Evolutionary conservation across 2,888 invertebrate species (phyloP).

Genomic region (Strigamia crassipes): DNA sequence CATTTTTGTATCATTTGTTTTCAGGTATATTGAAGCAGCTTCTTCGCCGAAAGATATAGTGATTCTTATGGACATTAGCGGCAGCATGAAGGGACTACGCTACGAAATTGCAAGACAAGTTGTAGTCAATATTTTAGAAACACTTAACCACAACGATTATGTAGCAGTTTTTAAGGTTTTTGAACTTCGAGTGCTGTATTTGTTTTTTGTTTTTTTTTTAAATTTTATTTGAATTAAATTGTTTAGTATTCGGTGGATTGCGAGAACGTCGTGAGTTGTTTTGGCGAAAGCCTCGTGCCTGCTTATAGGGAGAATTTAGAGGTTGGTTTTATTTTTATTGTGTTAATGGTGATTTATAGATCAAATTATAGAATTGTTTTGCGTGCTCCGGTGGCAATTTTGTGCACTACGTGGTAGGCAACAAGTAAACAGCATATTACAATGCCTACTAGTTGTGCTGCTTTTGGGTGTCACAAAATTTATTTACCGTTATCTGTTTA

Average conservation of each 20-base stretch:
- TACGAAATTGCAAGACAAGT: conserved; percentile 90
- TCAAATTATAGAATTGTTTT: no score
- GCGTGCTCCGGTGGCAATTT: no score
- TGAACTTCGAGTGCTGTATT: no score
- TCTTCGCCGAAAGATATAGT: conserved; percentile 97
- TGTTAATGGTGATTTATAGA: not conserved
- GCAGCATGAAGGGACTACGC: conserved; percentile 92
- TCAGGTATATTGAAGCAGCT: conserved; percentile 89
- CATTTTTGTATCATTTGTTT: not conserved
- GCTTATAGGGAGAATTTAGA: conserved; percentile 66
- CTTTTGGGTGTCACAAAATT: no score
- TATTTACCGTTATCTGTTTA: no score
- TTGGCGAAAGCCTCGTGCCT: conserved; percentile 83
- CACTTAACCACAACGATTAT: conserved; percentile 96
- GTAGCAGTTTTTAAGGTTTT: conserved; percentile 87
- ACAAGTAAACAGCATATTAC: no score
- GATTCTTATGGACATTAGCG: conserved; percentile 91
- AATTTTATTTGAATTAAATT: no score
- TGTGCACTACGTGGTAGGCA: no score
- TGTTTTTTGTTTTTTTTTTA: no score
- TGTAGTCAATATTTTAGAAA: conserved; percentile 84
- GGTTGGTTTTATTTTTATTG: conserved; percentile 43
- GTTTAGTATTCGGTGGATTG: conserved; percentile 71
- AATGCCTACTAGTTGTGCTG: no score
- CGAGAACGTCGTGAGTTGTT: conserved; percentile 80